Evolutionary conservation across 2,888 invertebrate genomes (phyloP).

Genomic region (Drosophila affinis): DNA sequence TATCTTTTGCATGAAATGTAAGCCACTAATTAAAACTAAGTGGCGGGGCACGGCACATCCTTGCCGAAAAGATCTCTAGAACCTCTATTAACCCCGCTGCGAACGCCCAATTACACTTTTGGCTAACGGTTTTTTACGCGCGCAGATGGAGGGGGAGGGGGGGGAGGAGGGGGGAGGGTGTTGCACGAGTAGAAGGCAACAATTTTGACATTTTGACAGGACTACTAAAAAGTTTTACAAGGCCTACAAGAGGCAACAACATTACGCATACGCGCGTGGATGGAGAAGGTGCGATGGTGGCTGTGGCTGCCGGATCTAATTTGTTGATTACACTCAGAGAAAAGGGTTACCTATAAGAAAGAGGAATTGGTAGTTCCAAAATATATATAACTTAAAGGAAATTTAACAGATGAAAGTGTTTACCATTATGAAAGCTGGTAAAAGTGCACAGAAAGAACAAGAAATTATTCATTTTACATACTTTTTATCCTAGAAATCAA

Average conservation of each 20-base stretch:
- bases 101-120: constrained; percentile 77
- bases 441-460: too few species aligned
- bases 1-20: constrained; percentile 54
- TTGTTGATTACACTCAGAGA: constrained; percentile 50
- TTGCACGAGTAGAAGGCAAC: constrained; percentile 10
- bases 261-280: constrained; percentile 71
- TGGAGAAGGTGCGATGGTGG: not conserved
- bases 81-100: constrained; percentile 76
- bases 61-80: constrained; percentile 47
- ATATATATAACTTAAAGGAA: too few species aligned
- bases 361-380: too few species aligned
- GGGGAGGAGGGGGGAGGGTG: not conserved
- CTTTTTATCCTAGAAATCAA: too few species aligned
- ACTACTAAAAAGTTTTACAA: constrained; percentile 64
- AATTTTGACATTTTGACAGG: constrained; percentile 76
- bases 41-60: constrained; percentile 58
- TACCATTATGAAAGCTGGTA: too few species aligned
- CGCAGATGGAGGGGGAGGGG: not conserved
- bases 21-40: constrained; percentile 78
- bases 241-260: constrained; percentile 36
- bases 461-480: too few species aligned
- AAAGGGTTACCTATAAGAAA: not conserved
- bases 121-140: constrained; percentile 52
- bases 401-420: too few species aligned
- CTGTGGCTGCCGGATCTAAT: constrained; percentile 59